Evolutionary conservation across 2,797 vertebrate species (phyloP).

Genomic region (Ceyx erithaca): DNA sequence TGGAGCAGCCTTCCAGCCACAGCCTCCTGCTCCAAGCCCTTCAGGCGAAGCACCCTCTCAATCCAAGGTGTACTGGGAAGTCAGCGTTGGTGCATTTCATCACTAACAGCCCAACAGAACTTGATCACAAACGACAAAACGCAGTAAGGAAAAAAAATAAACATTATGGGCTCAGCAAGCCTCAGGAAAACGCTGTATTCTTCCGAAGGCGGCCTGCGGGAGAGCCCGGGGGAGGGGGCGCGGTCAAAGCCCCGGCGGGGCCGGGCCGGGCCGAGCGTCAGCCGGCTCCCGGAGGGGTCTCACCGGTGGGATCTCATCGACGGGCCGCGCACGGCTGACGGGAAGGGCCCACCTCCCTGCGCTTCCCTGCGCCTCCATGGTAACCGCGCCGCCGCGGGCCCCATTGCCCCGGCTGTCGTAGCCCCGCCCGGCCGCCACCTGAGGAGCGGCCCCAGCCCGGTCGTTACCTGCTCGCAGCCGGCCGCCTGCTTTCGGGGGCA

Average conservation of each 20-base stretch:
- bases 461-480: background rate
- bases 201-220: background rate
- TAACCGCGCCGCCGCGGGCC: background rate
- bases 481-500: background rate
- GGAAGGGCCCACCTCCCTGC: accelerated
- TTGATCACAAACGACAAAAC: accelerated
- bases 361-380: background rate
- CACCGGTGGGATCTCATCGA: accelerated
- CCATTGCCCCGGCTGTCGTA: background rate
- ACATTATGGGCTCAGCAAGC: accelerated
- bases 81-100: accelerated
- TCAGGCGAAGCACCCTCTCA: accelerated
- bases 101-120: accelerated
- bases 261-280: accelerated
- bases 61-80: accelerated
- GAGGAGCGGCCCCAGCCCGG: background rate
- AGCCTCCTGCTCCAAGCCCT: accelerated
- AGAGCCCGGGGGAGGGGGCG: too few species aligned
- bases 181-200: accelerated
- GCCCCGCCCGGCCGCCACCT: background rate
- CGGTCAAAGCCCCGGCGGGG: accelerated
- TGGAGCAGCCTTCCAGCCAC: background rate
- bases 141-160: background rate
- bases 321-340: background rate
- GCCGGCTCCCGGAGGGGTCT: too few species aligned